Evolutionary conservation across 2,797 vertebrate species (phyloP), one percentile per base, ranked within the genome.

Genomic region (Sebastes miniatus): DNA sequence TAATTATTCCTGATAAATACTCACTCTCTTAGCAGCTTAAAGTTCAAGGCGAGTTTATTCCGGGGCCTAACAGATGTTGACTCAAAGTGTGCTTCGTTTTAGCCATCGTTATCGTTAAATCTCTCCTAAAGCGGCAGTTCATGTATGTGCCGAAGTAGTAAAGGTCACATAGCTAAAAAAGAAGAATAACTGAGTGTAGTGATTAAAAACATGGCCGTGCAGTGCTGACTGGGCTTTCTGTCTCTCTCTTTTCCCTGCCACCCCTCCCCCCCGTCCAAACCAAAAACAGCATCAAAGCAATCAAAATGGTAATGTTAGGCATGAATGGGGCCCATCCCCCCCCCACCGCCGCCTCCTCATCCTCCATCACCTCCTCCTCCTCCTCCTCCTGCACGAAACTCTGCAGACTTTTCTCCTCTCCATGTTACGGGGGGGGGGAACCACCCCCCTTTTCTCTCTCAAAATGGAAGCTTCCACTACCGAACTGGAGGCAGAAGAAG

Each of bases 391-490:
- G 93, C 91, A 83, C 87, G 94, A 97, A 98, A 98, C 97, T 98
- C 97, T 96, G 96, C 97, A 96, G 96, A 97, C 96, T 98, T 97
- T 97, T 95, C 68, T 77, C 84, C 87, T 93, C 97, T 97, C 96
- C 96, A 97, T 97, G 96, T 96, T 95, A 88, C 91, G 34, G 75
- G 2, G 56, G 76, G 79, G 91, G 92, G 93, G 87, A 95, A 94
- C 92, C 95, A 96, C 97, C 96, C 96, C 97, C 94, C 6, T 36
- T 52, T 94, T 95, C 94, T 90, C 91, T 92, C 95, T 96, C 97
- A 98, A 98, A 98, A 99, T 99, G 97, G 98, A 98, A 97, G 97
- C 97, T 97, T 98, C 98, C 98, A 97, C 96, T 96, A 97, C 95
- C 93, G 96, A 96, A 96, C 78, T 95, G 95, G 95, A 90, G 81